Conservation (phyloP, 2,797 vertebrate species). For the Euthynnus affinis region DNA sequence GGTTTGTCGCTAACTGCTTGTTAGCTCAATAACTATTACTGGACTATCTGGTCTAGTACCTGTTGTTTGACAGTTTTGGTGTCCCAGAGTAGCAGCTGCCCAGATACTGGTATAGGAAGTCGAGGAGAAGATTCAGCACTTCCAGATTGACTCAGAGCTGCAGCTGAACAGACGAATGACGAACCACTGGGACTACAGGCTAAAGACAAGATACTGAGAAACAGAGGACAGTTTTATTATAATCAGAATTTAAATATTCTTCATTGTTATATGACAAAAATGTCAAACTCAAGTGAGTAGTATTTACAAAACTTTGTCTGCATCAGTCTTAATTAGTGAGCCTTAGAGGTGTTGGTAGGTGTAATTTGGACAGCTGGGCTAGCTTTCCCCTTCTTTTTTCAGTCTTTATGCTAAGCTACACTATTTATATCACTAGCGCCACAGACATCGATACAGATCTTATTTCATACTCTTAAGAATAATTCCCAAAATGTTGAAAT, state of each 20-base stretch:
- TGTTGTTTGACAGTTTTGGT: slow-evolving; percentile 98
- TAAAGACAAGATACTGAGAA: slow-evolving; percentile 90
- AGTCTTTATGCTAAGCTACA: too few species aligned
- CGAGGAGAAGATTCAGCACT: slow-evolving; percentile 67
- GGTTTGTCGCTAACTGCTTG: too few species aligned
- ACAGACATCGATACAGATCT: too few species aligned
- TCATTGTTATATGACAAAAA: neutral
- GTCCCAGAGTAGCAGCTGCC: slow-evolving; percentile 96
- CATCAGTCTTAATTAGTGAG: neutral
- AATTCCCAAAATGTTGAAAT: neutral
- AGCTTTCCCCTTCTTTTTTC: too few species aligned
- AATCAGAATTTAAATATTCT: neutral
- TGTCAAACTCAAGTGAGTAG: neutral
- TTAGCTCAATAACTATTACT: neutral
- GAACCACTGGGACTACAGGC: slow-evolving; percentile 95
- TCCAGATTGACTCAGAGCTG: slow-evolving; percentile 85
- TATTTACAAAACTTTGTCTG: too few species aligned
- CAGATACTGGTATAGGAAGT: slow-evolving; percentile 86
- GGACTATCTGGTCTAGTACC: slow-evolving; percentile 76
- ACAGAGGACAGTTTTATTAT: neutral
- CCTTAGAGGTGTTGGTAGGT: neutral
- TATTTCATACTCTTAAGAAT: too few species aligned
- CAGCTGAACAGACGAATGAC: slow-evolving; percentile 96
- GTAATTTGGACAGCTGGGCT: neutral
- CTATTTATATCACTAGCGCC: too few species aligned